Conservation (phyloP, 2,797 vertebrate species). For the Girardinus metallicus region DNA sequence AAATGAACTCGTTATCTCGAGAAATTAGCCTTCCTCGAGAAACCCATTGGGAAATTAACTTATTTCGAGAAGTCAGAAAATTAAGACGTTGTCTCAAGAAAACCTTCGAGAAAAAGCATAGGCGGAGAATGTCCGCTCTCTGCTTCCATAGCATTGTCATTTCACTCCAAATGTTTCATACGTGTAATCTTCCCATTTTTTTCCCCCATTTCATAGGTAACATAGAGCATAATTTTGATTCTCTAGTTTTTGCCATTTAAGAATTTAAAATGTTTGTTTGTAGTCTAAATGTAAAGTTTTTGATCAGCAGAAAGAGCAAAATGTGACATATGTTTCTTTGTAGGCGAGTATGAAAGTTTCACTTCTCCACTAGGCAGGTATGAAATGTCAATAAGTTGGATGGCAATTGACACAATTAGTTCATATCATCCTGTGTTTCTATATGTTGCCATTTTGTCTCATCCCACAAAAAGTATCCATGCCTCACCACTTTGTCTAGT, state of each 20-base stretch:
- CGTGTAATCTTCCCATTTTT: neutral
- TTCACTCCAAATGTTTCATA: neutral
- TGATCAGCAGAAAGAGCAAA: neutral
- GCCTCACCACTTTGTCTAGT: neutral
- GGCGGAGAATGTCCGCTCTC: too few species aligned
- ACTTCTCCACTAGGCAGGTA: neutral
- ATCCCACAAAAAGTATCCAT: neutral
- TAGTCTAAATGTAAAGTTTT: neutral
- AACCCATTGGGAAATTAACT: too few species aligned
- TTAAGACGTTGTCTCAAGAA: too few species aligned
- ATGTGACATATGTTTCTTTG: neutral
- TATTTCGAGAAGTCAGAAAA: too few species aligned
- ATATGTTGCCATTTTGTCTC: neutral
- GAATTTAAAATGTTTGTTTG: neutral
- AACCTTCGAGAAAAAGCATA: too few species aligned
- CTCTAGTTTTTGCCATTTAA: neutral
- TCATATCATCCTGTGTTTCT: neutral
- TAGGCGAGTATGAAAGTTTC: neutral
- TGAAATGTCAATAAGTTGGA: neutral
- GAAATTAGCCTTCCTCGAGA: too few species aligned
- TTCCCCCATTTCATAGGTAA: neutral
- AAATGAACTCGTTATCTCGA: too few species aligned
- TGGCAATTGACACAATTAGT: neutral
- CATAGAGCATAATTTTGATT: neutral
- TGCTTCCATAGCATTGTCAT: too few species aligned